Evolutionary conservation across 2,797 vertebrate species (phyloP).

Genomic region (Halcyon badia): DNA sequence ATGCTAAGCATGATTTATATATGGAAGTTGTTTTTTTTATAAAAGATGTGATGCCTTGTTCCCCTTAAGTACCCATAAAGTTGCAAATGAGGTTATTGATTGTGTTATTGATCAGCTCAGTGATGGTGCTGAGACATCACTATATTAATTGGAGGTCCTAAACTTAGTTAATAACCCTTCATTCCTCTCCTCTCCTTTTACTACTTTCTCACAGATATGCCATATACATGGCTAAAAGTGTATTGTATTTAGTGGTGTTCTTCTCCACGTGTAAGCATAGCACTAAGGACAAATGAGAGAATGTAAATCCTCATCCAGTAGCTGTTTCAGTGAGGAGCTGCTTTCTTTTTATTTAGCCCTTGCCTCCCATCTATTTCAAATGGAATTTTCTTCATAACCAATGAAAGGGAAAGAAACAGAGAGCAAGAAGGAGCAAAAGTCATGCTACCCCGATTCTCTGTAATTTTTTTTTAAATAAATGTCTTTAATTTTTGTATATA

Average conservation of each 20-base stretch:
- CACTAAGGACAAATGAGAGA: background rate
- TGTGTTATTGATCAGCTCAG: background rate
- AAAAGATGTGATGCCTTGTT: background rate
- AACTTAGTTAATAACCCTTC: background rate
- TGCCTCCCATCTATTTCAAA: background rate
- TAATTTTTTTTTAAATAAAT: background rate
- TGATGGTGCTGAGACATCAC: background rate
- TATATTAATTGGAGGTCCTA: background rate
- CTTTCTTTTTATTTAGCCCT: background rate
- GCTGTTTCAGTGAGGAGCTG: background rate
- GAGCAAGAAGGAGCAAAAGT: background rate
- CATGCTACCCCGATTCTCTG: background rate
- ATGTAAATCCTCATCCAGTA: background rate
- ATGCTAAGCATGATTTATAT: background rate
- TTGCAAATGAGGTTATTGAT: conserved; percentile 10
- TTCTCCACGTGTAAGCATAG: background rate
- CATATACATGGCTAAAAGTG: background rate
- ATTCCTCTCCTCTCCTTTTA: background rate
- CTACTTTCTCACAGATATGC: background rate
- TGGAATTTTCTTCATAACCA: background rate
- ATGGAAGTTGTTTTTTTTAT: background rate
- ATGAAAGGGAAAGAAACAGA: background rate
- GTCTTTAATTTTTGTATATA: background rate
- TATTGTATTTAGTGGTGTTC: background rate
- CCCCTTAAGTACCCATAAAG: background rate